Evolutionary conservation across 2,797 vertebrate genomes (phyloP), one percentile per base, ranked within the genome.

Genomic region (Sebastiscus tertius): DNA sequence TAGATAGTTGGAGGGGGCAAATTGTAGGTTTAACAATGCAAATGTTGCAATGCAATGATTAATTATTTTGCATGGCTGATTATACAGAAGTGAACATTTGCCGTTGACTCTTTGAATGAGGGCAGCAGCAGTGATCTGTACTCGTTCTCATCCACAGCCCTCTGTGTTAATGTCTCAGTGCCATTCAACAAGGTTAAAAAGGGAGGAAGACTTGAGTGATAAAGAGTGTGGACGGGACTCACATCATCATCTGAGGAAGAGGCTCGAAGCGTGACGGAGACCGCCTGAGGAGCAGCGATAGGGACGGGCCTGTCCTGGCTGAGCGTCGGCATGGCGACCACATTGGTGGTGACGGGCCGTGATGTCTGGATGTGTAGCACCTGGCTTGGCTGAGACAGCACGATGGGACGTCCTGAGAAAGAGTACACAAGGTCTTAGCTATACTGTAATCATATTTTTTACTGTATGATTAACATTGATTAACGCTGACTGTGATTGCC

Each of bases 311-410:
- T 83, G 12, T 96, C 97, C 85, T 95, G 93, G 6, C 84, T 18
- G 9, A 95, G 92, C 3, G 81, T 90, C 76, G 96, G 94, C 59
- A 97, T 88, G 6, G 95, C 65, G 0, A 96, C 80, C 80, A 96
- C 76, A 34, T 93, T 96, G 55, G 95, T 89, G 0, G 95, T n/a
- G 58, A 98, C 80, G 6, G 96, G 80, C 61, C 94, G 95, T 11
- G 96, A 90, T 4, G 95, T 83, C 86, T 97, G 97, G 78, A 99
- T 96, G 80, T 98, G 98, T 1, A 98, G 94, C 85, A 99, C 85
- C 85, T 93, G 94, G 46, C 96, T 22, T 0, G 97, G 90, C 90
- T 96, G 97, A 42, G 97, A 94, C 56, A 99, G 93, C 91, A 98
- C 81, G 80, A 97, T 81, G 0, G 96, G 92, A 5, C 86, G 95